Evolutionary conservation across 2,888 invertebrate genomes (phyloP).

Genomic region (Caenorhabditis japonica): DNA sequence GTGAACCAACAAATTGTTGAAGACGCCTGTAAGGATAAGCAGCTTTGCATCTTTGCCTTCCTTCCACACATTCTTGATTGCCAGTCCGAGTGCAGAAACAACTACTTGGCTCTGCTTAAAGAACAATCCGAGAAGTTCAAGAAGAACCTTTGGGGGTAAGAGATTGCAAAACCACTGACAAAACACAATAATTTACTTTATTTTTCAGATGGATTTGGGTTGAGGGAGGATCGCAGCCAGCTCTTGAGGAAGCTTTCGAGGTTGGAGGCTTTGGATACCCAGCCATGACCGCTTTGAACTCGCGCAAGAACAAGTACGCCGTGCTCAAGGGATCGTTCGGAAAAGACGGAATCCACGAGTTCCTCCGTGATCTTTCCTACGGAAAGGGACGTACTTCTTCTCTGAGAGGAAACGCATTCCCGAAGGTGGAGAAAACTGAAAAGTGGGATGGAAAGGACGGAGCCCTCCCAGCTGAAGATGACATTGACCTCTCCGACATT

Average conservation of each 20-base stretch:
- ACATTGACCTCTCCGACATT: conserved; percentile 79
- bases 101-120: conserved; percentile 85
- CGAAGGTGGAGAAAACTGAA: conserved; percentile 76
- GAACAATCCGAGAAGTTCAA: conserved; percentile 91
- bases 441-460: conserved; percentile 81
- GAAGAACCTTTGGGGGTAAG: conserved; percentile 91
- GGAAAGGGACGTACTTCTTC: conserved; percentile 93
- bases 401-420: conserved; percentile 84
- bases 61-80: conserved; percentile 96
- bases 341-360: conserved; percentile 91
- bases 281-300: conserved; percentile 95
- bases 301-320: conserved; percentile 96
- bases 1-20: conserved; percentile 81
- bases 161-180: neutral
- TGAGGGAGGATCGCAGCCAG: conserved; percentile 89
- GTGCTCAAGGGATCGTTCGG: conserved; percentile 90
- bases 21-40: conserved; percentile 87
- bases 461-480: conserved; percentile 78
- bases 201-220: conserved; percentile 88
- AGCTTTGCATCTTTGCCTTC: conserved; percentile 89
- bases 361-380: conserved; percentile 91
- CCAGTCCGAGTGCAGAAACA: conserved; percentile 90
- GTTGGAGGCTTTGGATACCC: conserved; percentile 99
- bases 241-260: conserved; percentile 89
- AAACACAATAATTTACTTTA: neutral